Base-by-base conservation (phyloP, 2,888 invertebrate species). In the Choristoneura rosaceana region DNA sequence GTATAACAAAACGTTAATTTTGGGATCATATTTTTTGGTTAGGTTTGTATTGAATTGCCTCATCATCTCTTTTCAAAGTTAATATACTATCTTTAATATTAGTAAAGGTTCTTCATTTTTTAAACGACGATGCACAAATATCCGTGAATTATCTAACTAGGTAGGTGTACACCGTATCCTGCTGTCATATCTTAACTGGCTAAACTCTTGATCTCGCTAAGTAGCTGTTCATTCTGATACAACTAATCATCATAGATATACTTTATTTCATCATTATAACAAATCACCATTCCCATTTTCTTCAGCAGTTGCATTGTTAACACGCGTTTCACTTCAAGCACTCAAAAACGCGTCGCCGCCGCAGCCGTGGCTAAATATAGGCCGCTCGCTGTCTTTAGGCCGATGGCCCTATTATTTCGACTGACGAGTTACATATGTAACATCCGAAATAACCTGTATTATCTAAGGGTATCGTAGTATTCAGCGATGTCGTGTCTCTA, bases 341-440 rank as follows among this genome's bases (percentile, higher is more conserved):
- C 83, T 87, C 84, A 83, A 80, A 78, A 83, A 82, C 81, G 81
- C 83, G 86, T 88, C 88, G 87, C 84, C 85, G 87, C 86, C 86
- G 89, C 88, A 87, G 87, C 87, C 85, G 82, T 79, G 74, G 85
- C 90, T 82, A 83, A 84, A 84, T 82, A 92, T 92, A 92, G 83
- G 79, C 70, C 79, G 73, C 91, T 92, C 79, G 74, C 91, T 92
- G 93, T 93, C 93, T 92, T 93, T 92, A 92, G 93, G 93, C 91
- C 93, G 93, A 91, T 88, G 93, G 90, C 93, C 93, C 91, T 92
- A 93, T 92, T 92, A 93, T 92, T 90, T 89, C 84, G 87, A 88
- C 90, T 91, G 93, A 93, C 91, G 91, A 88, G 87, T 88, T 86
- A 88, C 93, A 92, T 91, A 92, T 90, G 93, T 91, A 90, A 89